These are phyloP conservation scores for Orchestes rusci DNA, from an alignment of 2,888 invertebrate species.

Conservation along the genomic window DNA sequence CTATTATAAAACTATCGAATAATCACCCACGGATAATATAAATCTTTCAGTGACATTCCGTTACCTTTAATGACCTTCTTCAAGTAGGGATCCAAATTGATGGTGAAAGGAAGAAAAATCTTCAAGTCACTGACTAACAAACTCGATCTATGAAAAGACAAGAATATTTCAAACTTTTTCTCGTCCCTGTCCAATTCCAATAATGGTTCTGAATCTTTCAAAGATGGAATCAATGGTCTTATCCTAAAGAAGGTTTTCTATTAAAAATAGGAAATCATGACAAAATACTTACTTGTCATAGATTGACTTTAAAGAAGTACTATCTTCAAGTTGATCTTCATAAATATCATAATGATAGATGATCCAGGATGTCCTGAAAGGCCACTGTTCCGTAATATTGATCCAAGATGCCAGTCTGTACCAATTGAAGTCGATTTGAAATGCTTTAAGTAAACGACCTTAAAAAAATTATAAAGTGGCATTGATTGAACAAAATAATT, in stretches of 20 bases:
- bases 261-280: background rate
- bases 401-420: slow-evolving; percentile 93
- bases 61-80: slow-evolving; percentile 93
- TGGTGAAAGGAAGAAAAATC: slow-evolving; percentile 95
- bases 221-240: slow-evolving; percentile 69
- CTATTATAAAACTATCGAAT: slow-evolving; percentile 1
- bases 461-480: slow-evolving; percentile 11
- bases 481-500: background rate
- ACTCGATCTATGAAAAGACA: slow-evolving; percentile 80
- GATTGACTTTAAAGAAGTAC: slow-evolving; percentile 76
- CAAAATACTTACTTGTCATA: slow-evolving; percentile 78
- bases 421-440: slow-evolving; percentile 99
- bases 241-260: slow-evolving; percentile 51
- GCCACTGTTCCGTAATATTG: slow-evolving; percentile 98
- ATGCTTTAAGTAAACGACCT: slow-evolving; percentile 94
- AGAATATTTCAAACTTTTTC: slow-evolving; percentile 87
- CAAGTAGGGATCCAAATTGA: slow-evolving; percentile 96
- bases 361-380: slow-evolving; percentile 95
- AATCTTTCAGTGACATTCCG: slow-evolving; percentile 2
- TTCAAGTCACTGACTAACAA: slow-evolving; percentile 82
- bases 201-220: slow-evolving; percentile 82
- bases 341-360: slow-evolving; percentile 88
- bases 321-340: slow-evolving; percentile 82
- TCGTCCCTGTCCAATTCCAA: slow-evolving; percentile 92
- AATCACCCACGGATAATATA: background rate